Conservation (phyloP, 2,113 vertebrate genomes). For the Erpornis zantholeuca region DNA sequence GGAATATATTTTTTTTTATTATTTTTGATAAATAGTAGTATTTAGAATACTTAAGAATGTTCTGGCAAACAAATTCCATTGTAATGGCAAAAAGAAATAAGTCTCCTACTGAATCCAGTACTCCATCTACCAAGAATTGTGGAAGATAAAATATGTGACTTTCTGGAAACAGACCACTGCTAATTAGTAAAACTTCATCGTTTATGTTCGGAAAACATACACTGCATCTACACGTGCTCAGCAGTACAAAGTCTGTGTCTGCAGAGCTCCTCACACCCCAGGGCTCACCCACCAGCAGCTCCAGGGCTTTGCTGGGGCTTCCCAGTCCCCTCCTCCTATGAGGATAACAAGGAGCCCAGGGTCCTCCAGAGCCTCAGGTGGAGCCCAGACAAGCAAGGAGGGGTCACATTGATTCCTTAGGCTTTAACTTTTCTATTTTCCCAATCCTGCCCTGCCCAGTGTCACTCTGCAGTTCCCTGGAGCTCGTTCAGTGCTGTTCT, state of each 20-base stretch:
- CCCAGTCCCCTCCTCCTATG: not conserved
- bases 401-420: not conserved
- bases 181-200: not conserved
- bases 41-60: not conserved
- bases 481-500: too few species aligned
- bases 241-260: not conserved
- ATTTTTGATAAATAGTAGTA: not conserved
- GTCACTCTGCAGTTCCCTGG: too few species aligned
- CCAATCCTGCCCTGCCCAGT: too few species aligned
- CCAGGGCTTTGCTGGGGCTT: not conserved
- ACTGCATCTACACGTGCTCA: not conserved
- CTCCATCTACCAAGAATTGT: not conserved
- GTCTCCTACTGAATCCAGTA: not conserved
- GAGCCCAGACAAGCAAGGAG: rapidly evolving
- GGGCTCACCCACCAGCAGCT: not conserved
- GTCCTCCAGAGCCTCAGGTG: not conserved
- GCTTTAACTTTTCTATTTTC: too few species aligned
- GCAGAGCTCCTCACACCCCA: not conserved
- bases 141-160: not conserved
- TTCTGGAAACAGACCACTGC: not conserved
- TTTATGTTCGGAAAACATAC: not conserved
- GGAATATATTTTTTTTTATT: too few species aligned
- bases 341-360: not conserved
- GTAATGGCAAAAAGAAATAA: not conserved
- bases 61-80: not conserved